phyloP scores from a whole-genome alignment of 2,797 vertebrate genomes.

The Coracias cyanogaster region DNA sequence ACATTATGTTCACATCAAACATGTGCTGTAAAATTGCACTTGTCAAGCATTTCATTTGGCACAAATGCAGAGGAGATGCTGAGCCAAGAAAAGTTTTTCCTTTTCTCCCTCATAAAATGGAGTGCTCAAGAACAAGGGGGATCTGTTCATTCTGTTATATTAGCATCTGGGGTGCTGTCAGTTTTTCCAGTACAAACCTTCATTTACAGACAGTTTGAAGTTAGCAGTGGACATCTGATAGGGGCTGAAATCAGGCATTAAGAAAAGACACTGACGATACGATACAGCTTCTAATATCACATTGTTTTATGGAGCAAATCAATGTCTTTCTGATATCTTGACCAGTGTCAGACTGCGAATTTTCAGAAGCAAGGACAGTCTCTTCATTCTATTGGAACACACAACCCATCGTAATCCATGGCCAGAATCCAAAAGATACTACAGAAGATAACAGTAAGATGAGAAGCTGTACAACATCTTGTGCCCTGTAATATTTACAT shows the following conservation, averaged over 20 bases:
- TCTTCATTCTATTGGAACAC: neutral
- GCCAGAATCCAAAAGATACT: neutral
- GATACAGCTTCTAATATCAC: neutral
- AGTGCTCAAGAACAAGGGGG: slow-evolving; percentile 48
- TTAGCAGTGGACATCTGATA: neutral
- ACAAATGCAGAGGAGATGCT: slow-evolving; percentile 46
- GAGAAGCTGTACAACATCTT: neutral
- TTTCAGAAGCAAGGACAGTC: neutral
- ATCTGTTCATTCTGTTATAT: slow-evolving; percentile 17
- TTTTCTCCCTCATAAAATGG: slow-evolving; percentile 49
- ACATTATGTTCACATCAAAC: slow-evolving; percentile 68
- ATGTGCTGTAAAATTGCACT: slow-evolving; percentile 68
- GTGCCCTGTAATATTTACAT: neutral
- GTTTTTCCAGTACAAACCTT: neutral
- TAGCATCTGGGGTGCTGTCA: neutral
- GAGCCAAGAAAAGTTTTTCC: slow-evolving; percentile 66
- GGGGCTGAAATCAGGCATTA: neutral
- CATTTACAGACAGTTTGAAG: slow-evolving; percentile 26
- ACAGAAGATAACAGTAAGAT: neutral
- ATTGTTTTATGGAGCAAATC: neutral
- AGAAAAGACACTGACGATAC: neutral
- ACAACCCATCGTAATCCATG: neutral
- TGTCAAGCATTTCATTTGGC: slow-evolving; percentile 73
- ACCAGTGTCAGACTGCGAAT: neutral
- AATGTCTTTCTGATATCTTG: neutral